These are phyloP conservation scores for Accipiter virgatus DNA, from an alignment of 2,113 vertebrate genomes.

Conservation along the genomic window DNA sequence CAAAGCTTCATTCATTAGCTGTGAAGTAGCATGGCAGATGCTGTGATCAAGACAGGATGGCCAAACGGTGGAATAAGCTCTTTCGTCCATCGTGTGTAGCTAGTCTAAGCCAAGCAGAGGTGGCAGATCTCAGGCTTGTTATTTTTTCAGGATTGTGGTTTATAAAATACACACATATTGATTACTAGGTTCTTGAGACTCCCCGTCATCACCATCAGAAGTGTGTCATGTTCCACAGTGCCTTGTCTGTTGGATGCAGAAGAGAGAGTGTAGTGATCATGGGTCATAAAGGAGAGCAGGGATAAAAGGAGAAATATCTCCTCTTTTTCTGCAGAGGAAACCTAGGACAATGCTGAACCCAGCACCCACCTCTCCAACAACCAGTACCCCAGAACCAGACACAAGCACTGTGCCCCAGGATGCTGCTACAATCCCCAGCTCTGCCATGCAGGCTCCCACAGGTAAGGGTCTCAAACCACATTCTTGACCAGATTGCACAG, in stretches of 20 bases:
- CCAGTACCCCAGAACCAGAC: constrained; percentile 97
- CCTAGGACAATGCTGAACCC: constrained; percentile 88
- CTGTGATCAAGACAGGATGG: constrained; percentile 1
- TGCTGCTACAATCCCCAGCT: constrained; percentile 94
- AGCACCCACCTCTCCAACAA: constrained; percentile 93
- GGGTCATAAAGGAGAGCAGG: constrained; percentile 27
- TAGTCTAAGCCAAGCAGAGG: background rate
- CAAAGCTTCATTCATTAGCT: background rate
- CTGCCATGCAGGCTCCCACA: constrained; percentile 97
- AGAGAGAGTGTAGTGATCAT: constrained; percentile 28
- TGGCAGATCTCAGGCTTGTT: constrained; percentile 12
- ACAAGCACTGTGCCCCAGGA: constrained; percentile 97
- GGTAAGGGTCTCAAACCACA: constrained; percentile 71
- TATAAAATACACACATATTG: background rate
- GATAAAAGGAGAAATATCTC: constrained; percentile 67
- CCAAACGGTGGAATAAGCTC: background rate
- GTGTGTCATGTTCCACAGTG: constrained; percentile 34
- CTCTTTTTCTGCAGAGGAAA: constrained; percentile 88
- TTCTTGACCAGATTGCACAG: background rate
- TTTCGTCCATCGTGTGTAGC: background rate
- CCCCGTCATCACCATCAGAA: constrained; percentile 48
- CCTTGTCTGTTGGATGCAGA: constrained; percentile 53
- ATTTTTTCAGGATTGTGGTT: background rate
- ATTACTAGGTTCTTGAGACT: background rate
- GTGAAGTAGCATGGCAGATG: constrained; percentile 1